Percentiles rank a stretch among this genome's conserved stretches.
Evolutionary conservation across 1,140 invertebrate species (phyloP).

Genomic region (Hyphantria cunea): DNA sequence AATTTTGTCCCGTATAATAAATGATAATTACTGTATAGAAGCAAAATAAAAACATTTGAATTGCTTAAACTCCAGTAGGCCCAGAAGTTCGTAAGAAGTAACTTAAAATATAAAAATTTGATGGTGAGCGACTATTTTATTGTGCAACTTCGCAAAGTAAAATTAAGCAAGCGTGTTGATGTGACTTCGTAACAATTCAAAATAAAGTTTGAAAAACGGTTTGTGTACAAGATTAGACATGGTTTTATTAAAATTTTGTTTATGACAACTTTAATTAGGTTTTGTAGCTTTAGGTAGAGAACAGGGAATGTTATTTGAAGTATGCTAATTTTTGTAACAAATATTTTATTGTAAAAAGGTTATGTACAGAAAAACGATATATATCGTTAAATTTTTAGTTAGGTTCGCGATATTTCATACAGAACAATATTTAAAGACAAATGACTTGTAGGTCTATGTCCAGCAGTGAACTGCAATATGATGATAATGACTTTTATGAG

Average conservation of each 20-base stretch:
- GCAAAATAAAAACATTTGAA: slow-evolving; percentile 35
- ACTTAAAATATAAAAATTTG: slow-evolving; percentile 47
- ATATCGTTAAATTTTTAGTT: no score
- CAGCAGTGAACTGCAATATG: no score
- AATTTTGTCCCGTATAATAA: slow-evolving; percentile 17
- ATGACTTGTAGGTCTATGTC: no score
- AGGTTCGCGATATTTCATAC: no score
- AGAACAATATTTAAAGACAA: no score
- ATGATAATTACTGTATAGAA: slow-evolving; percentile 30
- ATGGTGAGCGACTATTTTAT: slow-evolving; percentile 41
- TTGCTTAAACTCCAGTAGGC: slow-evolving; percentile 27
- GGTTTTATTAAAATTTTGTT: slow-evolving; percentile 3
- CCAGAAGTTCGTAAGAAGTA: slow-evolving; percentile 38
- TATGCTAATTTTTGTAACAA: no score
- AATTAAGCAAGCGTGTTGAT: slow-evolving; percentile 50
- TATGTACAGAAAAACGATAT: no score
- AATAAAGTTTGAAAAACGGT: slow-evolving; percentile 31
- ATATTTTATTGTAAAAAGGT: no score
- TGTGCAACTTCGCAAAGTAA: slow-evolving; percentile 45
- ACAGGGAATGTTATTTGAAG: no score
- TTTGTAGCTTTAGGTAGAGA: no score
- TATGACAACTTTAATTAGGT: neutral
- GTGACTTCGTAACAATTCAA: slow-evolving; percentile 44
- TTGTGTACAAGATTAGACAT: slow-evolving; percentile 2
- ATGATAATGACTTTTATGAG: no score